A percentile compares a stretch with the other conserved stretches of the same genome.
Evolutionary conservation across 2,888 invertebrate species (phyloP).

Genomic region (Heliconius sara): DNA sequence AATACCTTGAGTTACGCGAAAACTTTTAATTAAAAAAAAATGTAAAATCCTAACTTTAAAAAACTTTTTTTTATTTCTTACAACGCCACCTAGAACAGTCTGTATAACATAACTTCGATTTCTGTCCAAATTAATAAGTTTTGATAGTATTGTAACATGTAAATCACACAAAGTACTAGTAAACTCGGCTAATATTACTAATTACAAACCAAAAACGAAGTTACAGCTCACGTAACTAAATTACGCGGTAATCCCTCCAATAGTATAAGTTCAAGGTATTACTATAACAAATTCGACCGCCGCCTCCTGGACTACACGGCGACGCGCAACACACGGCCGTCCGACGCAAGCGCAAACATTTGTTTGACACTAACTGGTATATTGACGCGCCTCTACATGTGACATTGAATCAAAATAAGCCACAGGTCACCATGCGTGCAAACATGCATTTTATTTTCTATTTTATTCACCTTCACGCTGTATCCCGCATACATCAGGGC

Average conservation of each 20-base stretch:
- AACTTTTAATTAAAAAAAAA: neutral
- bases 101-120: neutral
- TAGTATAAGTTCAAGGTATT: neutral
- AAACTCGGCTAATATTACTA: too few relatives aligned
- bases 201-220: neutral
- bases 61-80: neutral
- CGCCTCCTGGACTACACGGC: conserved; percentile 31
- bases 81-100: neutral
- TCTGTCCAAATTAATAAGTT: neutral
- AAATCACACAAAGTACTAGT: too few relatives aligned
- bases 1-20: conserved; percentile 7
- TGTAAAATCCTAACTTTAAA: neutral
- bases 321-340: conserved; percentile 61
- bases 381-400: conserved; percentile 60
- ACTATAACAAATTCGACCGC: neutral
- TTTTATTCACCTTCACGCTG: neutral
- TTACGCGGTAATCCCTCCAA: neutral
- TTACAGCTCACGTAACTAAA: neutral
- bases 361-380: conserved; percentile 63
- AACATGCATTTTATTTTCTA: neutral
- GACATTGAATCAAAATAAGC: conserved; percentile 67
- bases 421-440: conserved; percentile 17
- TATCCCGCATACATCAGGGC: neutral
- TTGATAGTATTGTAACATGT: neutral
- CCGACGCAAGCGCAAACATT: conserved; percentile 64